Base-by-base conservation (phyloP, 53 echinoderm and acorn worm species). In the Mesocentrotus franciscanus region DNA sequence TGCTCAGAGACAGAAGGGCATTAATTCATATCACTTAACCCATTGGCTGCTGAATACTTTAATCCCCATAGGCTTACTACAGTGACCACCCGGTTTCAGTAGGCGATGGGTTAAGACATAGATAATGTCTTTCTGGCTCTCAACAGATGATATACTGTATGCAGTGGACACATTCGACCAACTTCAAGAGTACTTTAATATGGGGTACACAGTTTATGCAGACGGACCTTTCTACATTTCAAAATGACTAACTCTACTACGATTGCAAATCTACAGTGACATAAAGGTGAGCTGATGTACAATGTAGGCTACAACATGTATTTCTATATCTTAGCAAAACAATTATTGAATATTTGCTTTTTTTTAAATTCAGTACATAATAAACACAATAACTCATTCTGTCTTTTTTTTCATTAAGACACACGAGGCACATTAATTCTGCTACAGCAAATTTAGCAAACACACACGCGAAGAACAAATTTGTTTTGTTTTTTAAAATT, bases 191-290 rank as follows among this genome's bases (percentile, higher is more conserved):
- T 87, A 27, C 58, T 87, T 56, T 58, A 13, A 18, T 87, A 56
- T n/a, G 58, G 87, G 87, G n/a, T 58, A 87, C 57, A 85, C 56
- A 56, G 18, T 79, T 5, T 49, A 58, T 87, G n/a, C 56, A 87
- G 57, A 87, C 56, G 58, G 57, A 87, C 58, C 16, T 87, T 57
- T 87, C 56, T 87, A 87, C 87, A 87, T 58, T 58, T 87, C 87
- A 87, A 55, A 55, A 87, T 12, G 26, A 87, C 58, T 57, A 87
- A 0, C 12, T n/a, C 12, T 27, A 58, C 87, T 87, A 87, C 56
- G 59, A 87, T 87, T 87, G 87, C 87, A 87, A 87, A n/a, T 84
- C 58, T 87, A 87, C 87, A 87, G 42, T 81, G 81, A 81, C 81
- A 81, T 22, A 42, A 42, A 36, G 4, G 42, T 6, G 57, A 27